Conservation (phyloP, 2,113 vertebrate species). For the Apeltes quadracus region DNA sequence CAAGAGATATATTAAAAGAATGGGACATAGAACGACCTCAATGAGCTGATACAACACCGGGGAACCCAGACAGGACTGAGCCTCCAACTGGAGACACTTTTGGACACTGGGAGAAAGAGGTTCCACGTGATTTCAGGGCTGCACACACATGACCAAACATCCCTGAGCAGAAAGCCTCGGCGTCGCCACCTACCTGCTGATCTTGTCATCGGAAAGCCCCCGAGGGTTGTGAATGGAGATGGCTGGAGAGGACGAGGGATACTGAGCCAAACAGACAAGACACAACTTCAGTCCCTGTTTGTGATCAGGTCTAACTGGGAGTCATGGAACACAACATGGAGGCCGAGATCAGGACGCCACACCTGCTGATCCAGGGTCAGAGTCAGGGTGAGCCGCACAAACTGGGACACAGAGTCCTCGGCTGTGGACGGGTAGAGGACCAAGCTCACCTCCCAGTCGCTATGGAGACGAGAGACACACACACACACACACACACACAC, state of each 20-base stretch:
- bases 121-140: neutral
- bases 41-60: constrained; percentile 84
- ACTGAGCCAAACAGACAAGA: constrained; percentile 48
- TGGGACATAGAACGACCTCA: constrained; percentile 64
- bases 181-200: constrained; percentile 77
- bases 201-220: constrained; percentile 94
- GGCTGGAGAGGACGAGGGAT: constrained; percentile 69
- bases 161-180: neutral
- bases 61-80: constrained; percentile 76
- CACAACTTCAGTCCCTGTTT: neutral
- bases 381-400: constrained; percentile 89
- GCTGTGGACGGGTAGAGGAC: constrained; percentile 91
- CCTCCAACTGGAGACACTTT: constrained; percentile 77
- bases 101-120: constrained; percentile 66
- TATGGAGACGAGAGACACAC: constrained; percentile 43
- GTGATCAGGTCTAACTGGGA: neutral
- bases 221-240: constrained; percentile 89
- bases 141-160: neutral
- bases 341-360: neutral
- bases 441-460: constrained; percentile 87
- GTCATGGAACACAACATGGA: neutral
- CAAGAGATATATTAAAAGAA: neutral
- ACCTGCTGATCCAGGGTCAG: constrained; percentile 88
- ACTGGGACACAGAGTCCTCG: constrained; percentile 91
- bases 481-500: neutral